Conservation (phyloP, 2,888 invertebrate species). For the Drosophila putrida region DNA sequence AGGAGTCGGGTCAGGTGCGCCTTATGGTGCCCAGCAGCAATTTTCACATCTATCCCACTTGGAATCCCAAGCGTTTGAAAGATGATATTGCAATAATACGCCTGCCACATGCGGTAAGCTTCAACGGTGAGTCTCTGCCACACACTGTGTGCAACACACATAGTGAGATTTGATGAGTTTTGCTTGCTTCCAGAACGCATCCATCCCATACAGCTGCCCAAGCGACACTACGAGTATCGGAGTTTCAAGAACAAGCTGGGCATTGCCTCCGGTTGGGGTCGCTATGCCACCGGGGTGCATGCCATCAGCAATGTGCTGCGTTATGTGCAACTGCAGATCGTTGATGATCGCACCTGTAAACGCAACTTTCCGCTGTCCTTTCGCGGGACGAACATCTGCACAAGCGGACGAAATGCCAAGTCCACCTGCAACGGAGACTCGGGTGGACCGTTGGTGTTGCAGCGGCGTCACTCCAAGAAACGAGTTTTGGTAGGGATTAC, state of each 20-base stretch:
- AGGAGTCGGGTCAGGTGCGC: conserved; percentile 84
- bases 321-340: conserved; percentile 83
- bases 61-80: conserved; percentile 83
- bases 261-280: conserved; percentile 86
- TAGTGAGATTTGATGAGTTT: background rate
- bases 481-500: conserved; percentile 83
- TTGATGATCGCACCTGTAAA: conserved; percentile 84
- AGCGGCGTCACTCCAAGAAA: conserved; percentile 75
- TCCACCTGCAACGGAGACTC: conserved; percentile 86
- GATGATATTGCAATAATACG: conserved; percentile 84
- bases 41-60: conserved; percentile 83
- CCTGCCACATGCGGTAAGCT: conserved; percentile 80
- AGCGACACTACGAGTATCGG: conserved; percentile 79
- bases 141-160: background rate
- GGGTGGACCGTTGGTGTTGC: conserved; percentile 83
- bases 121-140: conserved; percentile 76
- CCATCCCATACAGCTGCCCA: conserved; percentile 84
- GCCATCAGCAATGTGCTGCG: conserved; percentile 85
- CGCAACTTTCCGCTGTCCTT: conserved; percentile 84
- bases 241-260: conserved; percentile 83
- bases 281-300: conserved; percentile 83
- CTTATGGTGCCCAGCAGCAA: conserved; percentile 81
- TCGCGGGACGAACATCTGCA: conserved; percentile 85
- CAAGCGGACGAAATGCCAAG: conserved; percentile 81
- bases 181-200: conserved; percentile 82